Base-by-base conservation (phyloP, 2,888 invertebrate genomes). In the Melieria picta region DNA sequence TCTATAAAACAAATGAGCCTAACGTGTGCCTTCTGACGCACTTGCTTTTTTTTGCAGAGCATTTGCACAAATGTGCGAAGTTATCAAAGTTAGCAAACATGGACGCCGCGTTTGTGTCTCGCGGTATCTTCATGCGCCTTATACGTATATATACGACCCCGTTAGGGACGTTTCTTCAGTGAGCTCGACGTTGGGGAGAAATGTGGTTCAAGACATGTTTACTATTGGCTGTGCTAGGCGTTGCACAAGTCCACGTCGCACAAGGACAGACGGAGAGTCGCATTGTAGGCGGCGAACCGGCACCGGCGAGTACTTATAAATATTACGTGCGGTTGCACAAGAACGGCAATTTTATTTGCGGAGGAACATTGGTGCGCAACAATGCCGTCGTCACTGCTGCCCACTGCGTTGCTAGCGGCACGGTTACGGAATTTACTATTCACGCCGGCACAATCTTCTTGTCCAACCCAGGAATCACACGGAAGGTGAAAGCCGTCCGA, bases 281-380 rank as follows among this genome's bases (percentile, higher is more conserved):
- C 5, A 83, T 83, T 77, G 81, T 83, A 6, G 81, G 79, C 62
- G 83, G 77, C 16, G 61, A 52, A 5, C 63, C 70, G 7, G 73
- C 74, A 4, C 73, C 63, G 48, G 72, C 73, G 55, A 67, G 16
- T 46, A 74, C 65, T 56, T 75, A 74, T 30, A 74, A 73, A 65
- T 77, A 69, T 69, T 67, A 60, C 6, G 77, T 77, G 46, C 58
- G 74, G 58, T 62, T 77, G 60, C 72, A 75, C 6, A 42, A 65
- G n/a, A 73, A 70, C 46, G 77, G 75, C 9, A 69, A 75, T 67
- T 75, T 77, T 57, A 72, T 69, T 45, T 77, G 77, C 60, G 77
- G 77, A 48, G 77, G 77, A 43, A 69, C 75, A 7, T 52, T 77
- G 58, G 68, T 77, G n/a, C 62, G 72, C 5, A 62, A 71, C 56